These are phyloP conservation scores for Corvus hawaiiensis DNA, from an alignment of 2,113 vertebrate genomes.

Conservation along the genomic window DNA sequence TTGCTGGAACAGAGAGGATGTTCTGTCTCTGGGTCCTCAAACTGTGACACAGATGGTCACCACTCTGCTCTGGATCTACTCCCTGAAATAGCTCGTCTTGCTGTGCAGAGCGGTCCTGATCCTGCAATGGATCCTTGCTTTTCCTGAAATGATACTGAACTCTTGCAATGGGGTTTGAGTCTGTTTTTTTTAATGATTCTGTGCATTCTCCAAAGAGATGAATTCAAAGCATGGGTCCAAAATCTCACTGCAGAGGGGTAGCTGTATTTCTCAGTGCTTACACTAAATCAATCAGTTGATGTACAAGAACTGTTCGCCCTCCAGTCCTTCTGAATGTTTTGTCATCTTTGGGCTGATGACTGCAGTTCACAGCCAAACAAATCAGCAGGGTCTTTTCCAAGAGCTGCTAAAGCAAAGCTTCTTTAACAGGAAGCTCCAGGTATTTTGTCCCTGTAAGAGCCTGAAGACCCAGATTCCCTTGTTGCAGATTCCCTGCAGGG, in stretches of 20 bases:
- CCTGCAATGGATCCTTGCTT: neutral
- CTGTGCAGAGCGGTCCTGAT: neutral
- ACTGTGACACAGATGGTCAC: neutral
- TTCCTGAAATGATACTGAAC: neutral
- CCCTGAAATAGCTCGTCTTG: neutral
- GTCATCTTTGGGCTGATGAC: neutral
- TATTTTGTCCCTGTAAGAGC: neutral
- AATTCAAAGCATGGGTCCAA: neutral
- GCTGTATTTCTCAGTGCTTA: neutral
- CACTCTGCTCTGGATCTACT: neutral
- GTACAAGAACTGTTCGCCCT: neutral
- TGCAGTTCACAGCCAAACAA: neutral
- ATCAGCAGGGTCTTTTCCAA: neutral
- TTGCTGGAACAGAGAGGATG: neutral
- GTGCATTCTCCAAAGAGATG: neutral
- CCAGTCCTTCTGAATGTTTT: neutral
- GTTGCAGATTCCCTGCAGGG: neutral
- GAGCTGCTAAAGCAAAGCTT: neutral
- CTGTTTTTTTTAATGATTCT: neutral
- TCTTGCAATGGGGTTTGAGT: neutral
- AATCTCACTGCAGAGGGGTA: neutral
- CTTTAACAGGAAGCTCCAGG: neutral
- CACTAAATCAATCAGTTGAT: neutral
- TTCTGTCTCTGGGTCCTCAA: neutral
- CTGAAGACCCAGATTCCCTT: neutral